Conservation (phyloP, 2,797 vertebrate genomes). For the Carapus acus region DNA sequence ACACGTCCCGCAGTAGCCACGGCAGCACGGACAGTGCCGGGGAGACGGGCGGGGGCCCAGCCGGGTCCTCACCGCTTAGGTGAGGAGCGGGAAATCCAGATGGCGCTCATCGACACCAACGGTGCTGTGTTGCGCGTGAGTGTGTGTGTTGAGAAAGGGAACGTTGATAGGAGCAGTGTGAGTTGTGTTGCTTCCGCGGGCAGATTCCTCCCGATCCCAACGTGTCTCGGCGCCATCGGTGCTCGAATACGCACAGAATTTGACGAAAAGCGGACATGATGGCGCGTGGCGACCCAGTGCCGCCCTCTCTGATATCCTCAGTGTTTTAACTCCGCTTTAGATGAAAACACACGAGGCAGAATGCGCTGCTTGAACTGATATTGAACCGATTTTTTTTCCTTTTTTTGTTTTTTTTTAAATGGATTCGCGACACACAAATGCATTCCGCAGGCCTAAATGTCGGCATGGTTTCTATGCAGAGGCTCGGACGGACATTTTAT, state of each 20-base stretch:
- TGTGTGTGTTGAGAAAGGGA: neutral
- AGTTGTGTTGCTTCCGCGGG: neutral
- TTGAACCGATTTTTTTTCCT: neutral
- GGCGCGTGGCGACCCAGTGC: too few species aligned
- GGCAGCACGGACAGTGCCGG: neutral
- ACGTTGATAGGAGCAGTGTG: neutral
- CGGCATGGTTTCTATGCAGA: constrained; percentile 49
- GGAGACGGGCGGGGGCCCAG: neutral
- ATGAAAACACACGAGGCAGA: too few species aligned
- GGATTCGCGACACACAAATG: too few species aligned
- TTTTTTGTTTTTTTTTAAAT: constrained; percentile 7
- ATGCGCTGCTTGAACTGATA: neutral
- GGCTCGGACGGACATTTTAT: constrained; percentile 42
- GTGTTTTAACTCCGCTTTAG: too few species aligned
- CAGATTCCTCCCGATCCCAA: constrained; percentile 8
- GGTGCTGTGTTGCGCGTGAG: neutral
- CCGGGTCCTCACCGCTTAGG: neutral
- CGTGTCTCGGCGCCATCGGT: constrained; percentile 9
- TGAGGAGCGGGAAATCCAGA: neutral
- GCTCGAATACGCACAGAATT: neutral
- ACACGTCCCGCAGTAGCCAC: neutral
- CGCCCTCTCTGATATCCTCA: too few species aligned
- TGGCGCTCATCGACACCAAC: neutral
- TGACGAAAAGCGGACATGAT: neutral
- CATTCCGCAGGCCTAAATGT: too few species aligned